phyloP scores from a whole-genome alignment of 2,888 invertebrate genomes.

The Hyposoter didymator region DNA sequence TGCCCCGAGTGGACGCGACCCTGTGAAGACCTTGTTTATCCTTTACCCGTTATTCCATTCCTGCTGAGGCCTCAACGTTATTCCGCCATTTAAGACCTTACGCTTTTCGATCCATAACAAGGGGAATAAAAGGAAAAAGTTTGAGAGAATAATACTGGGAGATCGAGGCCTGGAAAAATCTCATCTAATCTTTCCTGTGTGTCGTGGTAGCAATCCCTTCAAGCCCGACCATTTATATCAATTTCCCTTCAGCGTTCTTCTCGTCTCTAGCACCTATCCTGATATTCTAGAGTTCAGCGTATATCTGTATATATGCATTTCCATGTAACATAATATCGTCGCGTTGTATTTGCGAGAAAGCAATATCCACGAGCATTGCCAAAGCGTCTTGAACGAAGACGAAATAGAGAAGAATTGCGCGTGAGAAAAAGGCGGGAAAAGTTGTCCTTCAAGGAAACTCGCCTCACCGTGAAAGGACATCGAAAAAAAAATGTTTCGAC shows the following conservation, averaged over 20 bases:
- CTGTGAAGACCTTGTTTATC: slow-evolving; percentile 14
- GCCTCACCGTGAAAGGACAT: slow-evolving; percentile 34
- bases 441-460: neutral
- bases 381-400: slow-evolving; percentile 32
- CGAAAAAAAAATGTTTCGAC: slow-evolving; percentile 20
- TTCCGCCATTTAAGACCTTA: slow-evolving; percentile 22
- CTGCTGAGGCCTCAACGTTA: slow-evolving; percentile 10
- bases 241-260: slow-evolving; percentile 55
- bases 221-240: slow-evolving; percentile 62
- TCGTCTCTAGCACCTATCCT: slow-evolving; percentile 12
- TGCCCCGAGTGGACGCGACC: slow-evolving; percentile 15
- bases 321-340: slow-evolving; percentile 55
- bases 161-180: slow-evolving; percentile 35
- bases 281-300: slow-evolving; percentile 20
- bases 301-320: slow-evolving; percentile 21
- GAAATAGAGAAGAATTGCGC: slow-evolving; percentile 34
- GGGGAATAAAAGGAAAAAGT: slow-evolving; percentile 6
- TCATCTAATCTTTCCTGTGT: slow-evolving; percentile 52
- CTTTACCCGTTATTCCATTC: slow-evolving; percentile 12
- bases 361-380: slow-evolving; percentile 73
- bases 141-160: neutral
- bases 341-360: slow-evolving; percentile 67
- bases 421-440: slow-evolving; percentile 28
- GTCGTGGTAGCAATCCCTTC: slow-evolving; percentile 56
- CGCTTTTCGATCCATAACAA: slow-evolving; percentile 40